These are phyloP conservation scores for Drosophila demipolita DNA, from an alignment of 2,888 invertebrate genomes.

Conservation along the genomic window DNA sequence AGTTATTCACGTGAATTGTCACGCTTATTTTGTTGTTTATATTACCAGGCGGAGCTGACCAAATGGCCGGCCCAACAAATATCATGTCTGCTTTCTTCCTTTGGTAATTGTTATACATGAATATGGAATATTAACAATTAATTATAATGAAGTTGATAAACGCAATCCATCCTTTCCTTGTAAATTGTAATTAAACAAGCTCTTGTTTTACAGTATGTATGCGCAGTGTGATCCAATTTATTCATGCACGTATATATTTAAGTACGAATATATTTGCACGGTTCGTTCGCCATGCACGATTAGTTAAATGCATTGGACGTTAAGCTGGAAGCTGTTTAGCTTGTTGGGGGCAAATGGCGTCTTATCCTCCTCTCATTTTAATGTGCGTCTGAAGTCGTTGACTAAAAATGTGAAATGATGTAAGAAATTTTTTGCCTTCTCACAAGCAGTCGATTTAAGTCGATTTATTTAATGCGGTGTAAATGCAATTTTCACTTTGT, in stretches of 20 bases:
- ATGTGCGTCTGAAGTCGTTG: constrained; percentile 25
- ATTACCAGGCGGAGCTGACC: constrained; percentile 31
- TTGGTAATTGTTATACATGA: constrained; percentile 40
- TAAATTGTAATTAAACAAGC: constrained; percentile 50
- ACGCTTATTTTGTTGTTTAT: constrained; percentile 38
- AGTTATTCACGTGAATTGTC: constrained; percentile 35
- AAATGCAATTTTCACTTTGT: neutral
- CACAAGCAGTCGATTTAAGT: constrained; percentile 29
- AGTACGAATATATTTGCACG: neutral
- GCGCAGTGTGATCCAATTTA: constrained; percentile 9
- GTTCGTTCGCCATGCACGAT: constrained; percentile 33
- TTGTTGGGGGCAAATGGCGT: constrained; percentile 1
- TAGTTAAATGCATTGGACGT: constrained; percentile 37
- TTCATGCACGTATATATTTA: neutral
- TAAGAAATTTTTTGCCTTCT: constrained; percentile 41
- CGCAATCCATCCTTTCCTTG: constrained; percentile 27
- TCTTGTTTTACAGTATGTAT: constrained; percentile 27
- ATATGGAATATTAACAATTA: constrained; percentile 59
- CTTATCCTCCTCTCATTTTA: constrained; percentile 36
- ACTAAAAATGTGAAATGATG: constrained; percentile 41
- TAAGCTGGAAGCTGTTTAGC: constrained; percentile 21
- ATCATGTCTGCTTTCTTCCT: neutral
- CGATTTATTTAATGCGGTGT: constrained; percentile 10
- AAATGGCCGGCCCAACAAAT: constrained; percentile 24
- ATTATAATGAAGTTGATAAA: constrained; percentile 55